Evolutionary conservation across 2,113 vertebrate species (phyloP).

Genomic region (Seriola rivoliana): DNA sequence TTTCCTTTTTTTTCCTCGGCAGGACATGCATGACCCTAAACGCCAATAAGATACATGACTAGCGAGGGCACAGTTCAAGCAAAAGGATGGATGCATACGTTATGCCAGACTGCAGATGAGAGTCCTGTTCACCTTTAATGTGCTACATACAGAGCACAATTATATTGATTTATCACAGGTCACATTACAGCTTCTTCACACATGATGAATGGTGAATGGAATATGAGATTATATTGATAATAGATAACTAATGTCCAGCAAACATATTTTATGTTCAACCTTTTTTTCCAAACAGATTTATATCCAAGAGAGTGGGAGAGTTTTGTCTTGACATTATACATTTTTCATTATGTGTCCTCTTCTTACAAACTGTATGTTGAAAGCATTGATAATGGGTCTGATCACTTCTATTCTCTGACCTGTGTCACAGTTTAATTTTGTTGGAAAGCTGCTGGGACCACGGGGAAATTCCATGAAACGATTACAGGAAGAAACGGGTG

Average conservation of each 20-base stretch:
- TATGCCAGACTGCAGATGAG: conserved; percentile 45
- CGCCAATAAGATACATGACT: conserved; percentile 68
- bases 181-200: conserved; percentile 57
- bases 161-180: conserved; percentile 73
- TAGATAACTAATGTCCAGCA: conserved; percentile 59
- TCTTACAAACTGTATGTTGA: neutral
- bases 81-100: conserved; percentile 52
- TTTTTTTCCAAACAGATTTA: conserved; percentile 55
- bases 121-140: conserved; percentile 60
- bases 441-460: conserved; percentile 98
- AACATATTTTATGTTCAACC: conserved; percentile 47
- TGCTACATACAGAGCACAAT: conserved; percentile 52
- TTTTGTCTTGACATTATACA: conserved; percentile 18
- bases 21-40: conserved; percentile 68
- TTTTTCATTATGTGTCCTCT: conserved; percentile 30
- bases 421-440: conserved; percentile 96
- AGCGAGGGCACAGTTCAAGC: conserved; percentile 48
- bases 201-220: conserved; percentile 64
- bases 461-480: conserved; percentile 99
- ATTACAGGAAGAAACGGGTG: conserved; percentile 98
- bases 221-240: conserved; percentile 68
- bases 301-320: conserved; percentile 1
- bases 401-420: conserved; percentile 50
- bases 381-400: conserved; percentile 29
- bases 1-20: conserved; percentile 24